Conservation (phyloP, 2,888 invertebrate genomes). For the Ferrisia virgata region DNA sequence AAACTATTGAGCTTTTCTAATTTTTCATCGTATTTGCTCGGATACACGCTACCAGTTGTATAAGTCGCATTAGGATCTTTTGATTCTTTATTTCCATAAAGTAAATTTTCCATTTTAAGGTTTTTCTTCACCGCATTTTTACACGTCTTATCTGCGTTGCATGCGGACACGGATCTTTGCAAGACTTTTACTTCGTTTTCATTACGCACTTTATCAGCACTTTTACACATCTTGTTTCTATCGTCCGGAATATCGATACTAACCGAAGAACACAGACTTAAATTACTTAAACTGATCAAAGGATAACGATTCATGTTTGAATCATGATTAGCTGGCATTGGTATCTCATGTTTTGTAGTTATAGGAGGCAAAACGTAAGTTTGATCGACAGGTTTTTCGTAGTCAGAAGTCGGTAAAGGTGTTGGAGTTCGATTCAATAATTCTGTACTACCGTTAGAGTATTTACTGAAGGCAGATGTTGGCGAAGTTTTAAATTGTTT, state of each 20-base stretch:
- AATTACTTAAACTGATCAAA: slow-evolving; percentile 50
- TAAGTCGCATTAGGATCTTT: slow-evolving; percentile 31
- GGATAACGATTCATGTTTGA: slow-evolving; percentile 47
- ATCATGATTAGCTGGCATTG: slow-evolving; percentile 7
- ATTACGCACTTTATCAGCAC: neutral
- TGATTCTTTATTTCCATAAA: slow-evolving; percentile 44
- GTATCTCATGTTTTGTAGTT: slow-evolving; percentile 16
- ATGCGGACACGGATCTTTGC: slow-evolving; percentile 36
- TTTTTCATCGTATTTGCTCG: slow-evolving; percentile 49
- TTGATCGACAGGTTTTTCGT: neutral
- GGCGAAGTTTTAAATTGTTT: slow-evolving; percentile 50
- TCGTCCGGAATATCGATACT: slow-evolving; percentile 53
- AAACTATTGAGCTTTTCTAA: slow-evolving; percentile 49
- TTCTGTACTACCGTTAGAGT: slow-evolving; percentile 37
- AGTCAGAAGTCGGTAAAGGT: neutral
- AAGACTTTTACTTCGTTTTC: slow-evolving; percentile 12
- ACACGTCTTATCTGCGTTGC: neutral
- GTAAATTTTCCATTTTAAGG: slow-evolving; percentile 46
- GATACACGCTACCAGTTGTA: slow-evolving; percentile 34
- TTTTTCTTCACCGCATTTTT: slow-evolving; percentile 40
- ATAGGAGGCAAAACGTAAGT: slow-evolving; percentile 27
- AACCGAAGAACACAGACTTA: slow-evolving; percentile 51
- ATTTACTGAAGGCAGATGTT: slow-evolving; percentile 53
- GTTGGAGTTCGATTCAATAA: slow-evolving; percentile 37
- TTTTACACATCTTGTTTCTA: slow-evolving; percentile 59